Percentiles rank a stretch among this genome's conserved stretches.
Conservation (phyloP, 2,113 vertebrate genomes). For the Vidua chalybeata region DNA sequence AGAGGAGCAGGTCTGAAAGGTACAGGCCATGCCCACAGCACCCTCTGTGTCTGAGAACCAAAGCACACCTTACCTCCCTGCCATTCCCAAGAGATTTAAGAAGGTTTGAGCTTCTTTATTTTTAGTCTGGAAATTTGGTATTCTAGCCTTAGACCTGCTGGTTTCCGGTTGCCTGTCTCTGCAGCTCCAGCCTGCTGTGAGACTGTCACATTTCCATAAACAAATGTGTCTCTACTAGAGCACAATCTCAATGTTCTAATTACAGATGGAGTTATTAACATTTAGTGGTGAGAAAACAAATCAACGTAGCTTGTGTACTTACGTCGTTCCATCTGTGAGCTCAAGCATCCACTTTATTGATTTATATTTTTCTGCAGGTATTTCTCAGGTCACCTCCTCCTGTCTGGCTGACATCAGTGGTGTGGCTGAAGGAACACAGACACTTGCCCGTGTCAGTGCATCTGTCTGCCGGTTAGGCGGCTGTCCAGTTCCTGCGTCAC, state of each 20-base stretch:
- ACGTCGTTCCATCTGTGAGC: neutral
- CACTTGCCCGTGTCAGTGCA: rapidly evolving
- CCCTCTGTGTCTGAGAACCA: neutral
- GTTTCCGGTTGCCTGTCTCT: neutral
- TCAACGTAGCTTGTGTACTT: neutral
- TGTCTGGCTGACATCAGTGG: slow-evolving; percentile 2
- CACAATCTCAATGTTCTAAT: neutral
- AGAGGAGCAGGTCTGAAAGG: neutral
- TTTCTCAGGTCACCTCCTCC: neutral
- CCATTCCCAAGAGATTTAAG: neutral
- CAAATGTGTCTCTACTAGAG: neutral
- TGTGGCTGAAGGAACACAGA: neutral
- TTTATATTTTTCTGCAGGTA: neutral
- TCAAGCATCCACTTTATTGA: neutral
- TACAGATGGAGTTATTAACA: neutral
- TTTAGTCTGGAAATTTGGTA: neutral
- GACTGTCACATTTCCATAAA: neutral
- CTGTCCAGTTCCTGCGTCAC: neutral
- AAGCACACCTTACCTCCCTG: neutral
- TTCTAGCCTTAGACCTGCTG: neutral
- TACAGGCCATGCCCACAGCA: neutral
- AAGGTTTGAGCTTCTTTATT: neutral
- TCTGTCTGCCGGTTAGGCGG: neutral
- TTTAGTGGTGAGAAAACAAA: neutral
- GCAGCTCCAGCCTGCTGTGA: neutral